Evolutionary conservation across 92 coral and sea anemone species (phyloP).

Genomic region (Zoanthus sansibaricus): DNA sequence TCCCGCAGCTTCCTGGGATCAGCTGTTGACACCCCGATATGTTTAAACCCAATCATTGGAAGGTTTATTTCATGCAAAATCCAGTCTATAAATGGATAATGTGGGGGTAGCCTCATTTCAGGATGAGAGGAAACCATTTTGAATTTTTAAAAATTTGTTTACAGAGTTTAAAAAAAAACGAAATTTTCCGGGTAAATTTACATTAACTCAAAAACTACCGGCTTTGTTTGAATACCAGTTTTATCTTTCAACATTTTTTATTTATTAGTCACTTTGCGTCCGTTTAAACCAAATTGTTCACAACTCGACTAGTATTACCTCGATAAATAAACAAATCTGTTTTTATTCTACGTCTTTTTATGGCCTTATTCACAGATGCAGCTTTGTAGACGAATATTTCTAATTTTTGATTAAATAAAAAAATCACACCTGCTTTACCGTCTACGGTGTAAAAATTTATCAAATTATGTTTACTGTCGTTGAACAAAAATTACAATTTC

Average conservation of each 20-base stretch:
- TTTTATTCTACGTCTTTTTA: neutral
- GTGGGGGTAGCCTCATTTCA: too few relatives aligned
- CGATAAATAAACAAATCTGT: neutral
- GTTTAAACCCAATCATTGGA: too few relatives aligned
- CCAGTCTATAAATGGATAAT: too few relatives aligned
- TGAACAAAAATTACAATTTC: constrained; percentile 60
- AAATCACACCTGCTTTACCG: constrained; percentile 63
- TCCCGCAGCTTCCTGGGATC: too few relatives aligned
- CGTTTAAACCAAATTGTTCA: constrained; percentile 13
- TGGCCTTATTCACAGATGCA: neutral
- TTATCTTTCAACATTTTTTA: neutral
- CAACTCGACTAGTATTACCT: neutral
- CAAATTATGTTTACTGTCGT: constrained; percentile 27
- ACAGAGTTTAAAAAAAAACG: neutral
- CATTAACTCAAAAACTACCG: neutral
- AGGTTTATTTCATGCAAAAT: too few relatives aligned
- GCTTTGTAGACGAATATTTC: constrained; percentile 18
- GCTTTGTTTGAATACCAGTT: neutral
- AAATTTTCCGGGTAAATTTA: neutral
- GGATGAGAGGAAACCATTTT: neutral
- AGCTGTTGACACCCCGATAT: too few relatives aligned
- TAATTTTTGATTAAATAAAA: constrained; percentile 65
- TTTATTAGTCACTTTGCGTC: neutral
- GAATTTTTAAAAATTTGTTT: neutral
- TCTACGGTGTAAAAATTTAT: too few relatives aligned